Conservation (phyloP, 2,797 vertebrate genomes). For the Tauraco hartlaubi region DNA sequence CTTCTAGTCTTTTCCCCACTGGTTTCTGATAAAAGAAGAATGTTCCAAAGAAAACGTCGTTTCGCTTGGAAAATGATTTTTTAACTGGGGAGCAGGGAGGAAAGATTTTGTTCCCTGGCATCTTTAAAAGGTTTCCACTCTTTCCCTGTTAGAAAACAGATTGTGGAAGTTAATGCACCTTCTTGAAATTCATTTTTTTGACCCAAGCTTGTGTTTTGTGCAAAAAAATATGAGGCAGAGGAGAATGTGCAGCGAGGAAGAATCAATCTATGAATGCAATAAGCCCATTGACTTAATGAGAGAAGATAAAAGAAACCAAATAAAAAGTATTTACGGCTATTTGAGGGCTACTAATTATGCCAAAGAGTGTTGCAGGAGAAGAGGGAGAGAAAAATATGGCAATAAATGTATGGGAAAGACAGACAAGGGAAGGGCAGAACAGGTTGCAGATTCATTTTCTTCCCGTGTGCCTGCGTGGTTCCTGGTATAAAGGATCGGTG, state of each 20-base stretch:
- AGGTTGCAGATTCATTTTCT: background rate
- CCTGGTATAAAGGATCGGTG: background rate
- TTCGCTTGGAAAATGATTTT: background rate
- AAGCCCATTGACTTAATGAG: background rate
- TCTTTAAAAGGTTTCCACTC: background rate
- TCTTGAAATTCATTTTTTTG: background rate
- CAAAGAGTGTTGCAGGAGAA: background rate
- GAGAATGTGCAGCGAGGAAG: background rate
- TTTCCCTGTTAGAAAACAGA: background rate
- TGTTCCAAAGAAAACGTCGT: conserved; percentile 13
- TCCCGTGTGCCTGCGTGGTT: accelerated
- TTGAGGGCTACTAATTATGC: background rate
- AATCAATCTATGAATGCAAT: background rate
- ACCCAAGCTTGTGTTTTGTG: background rate
- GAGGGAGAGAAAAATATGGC: background rate
- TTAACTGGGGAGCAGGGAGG: background rate
- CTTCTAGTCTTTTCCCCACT: background rate
- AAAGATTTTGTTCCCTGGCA: background rate
- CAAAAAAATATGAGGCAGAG: background rate
- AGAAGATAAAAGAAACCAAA: background rate
- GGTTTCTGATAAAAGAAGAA: conserved; percentile 9
- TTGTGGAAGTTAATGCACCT: background rate
- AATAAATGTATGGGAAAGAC: background rate
- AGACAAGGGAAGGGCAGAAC: background rate
- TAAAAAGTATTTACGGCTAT: background rate